These are phyloP conservation scores for Hydrotaea diabolus DNA, from an alignment of 2,888 invertebrate species.

Conservation along the genomic window DNA sequence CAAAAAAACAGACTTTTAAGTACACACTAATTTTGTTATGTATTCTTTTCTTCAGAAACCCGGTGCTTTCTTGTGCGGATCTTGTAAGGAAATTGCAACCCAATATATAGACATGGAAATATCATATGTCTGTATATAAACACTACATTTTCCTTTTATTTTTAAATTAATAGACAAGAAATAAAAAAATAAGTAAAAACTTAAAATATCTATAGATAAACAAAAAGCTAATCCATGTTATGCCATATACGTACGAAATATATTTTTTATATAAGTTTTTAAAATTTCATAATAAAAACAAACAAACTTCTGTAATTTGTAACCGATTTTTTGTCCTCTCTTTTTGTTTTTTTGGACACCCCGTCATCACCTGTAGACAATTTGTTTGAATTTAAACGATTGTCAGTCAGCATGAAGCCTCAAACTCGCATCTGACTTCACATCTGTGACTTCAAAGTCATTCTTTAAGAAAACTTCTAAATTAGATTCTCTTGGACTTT, in stretches of 20 bases:
- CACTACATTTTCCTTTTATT: no score
- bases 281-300: neutral
- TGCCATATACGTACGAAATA: neutral
- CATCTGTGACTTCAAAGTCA: neutral
- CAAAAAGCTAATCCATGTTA: no score
- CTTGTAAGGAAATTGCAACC: neutral
- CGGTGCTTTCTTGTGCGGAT: neutral
- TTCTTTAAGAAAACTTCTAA: neutral
- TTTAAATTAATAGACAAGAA: no score
- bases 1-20: neutral
- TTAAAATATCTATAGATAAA: no score
- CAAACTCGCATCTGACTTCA: conserved; percentile 5
- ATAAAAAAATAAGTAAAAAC: no score
- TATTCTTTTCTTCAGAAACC: conserved; percentile 22
- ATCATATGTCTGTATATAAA: no score
- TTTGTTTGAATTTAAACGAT: conserved; percentile 24
- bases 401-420: neutral
- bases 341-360: conserved; percentile 1
- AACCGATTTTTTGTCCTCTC: neutral
- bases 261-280: neutral
- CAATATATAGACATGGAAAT: neutral
- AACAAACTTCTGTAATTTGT: conserved; percentile 14
- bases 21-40: neutral
- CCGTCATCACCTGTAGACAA: conserved; percentile 3
- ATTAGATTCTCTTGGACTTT: neutral